These are phyloP conservation scores for Tenthredo notha DNA, from an alignment of 2,888 invertebrate species.

Conservation along the genomic window DNA sequence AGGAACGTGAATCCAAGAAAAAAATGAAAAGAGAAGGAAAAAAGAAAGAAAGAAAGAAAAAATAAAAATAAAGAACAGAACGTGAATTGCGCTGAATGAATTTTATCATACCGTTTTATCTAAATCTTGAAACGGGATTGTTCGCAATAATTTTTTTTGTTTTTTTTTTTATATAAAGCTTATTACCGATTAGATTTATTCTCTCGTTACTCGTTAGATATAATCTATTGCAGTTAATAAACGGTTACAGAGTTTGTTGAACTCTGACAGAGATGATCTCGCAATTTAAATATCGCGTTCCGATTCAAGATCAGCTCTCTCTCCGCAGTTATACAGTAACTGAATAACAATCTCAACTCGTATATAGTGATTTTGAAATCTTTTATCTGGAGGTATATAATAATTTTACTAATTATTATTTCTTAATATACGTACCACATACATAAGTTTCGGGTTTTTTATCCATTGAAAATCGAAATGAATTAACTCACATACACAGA, in stretches of 20 bases:
- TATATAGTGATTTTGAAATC: background rate
- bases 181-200: background rate
- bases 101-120: background rate
- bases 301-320: conserved; percentile 24
- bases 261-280: conserved; percentile 12
- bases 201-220: background rate
- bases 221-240: background rate
- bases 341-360: background rate
- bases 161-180: background rate
- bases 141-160: background rate
- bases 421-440: no score
- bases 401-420: background rate
- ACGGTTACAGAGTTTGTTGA: background rate
- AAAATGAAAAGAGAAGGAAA: background rate
- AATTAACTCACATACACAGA: no score
- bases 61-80: background rate
- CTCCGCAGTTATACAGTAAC: background rate
- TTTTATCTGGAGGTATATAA: background rate
- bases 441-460: no score
- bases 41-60: background rate
- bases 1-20: background rate
- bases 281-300: background rate
- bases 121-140: background rate
- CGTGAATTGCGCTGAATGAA: background rate
- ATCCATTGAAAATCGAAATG: no score